Evolutionary conservation across 2,888 invertebrate species (phyloP).

Genomic region (Diadegma fenestrale): DNA sequence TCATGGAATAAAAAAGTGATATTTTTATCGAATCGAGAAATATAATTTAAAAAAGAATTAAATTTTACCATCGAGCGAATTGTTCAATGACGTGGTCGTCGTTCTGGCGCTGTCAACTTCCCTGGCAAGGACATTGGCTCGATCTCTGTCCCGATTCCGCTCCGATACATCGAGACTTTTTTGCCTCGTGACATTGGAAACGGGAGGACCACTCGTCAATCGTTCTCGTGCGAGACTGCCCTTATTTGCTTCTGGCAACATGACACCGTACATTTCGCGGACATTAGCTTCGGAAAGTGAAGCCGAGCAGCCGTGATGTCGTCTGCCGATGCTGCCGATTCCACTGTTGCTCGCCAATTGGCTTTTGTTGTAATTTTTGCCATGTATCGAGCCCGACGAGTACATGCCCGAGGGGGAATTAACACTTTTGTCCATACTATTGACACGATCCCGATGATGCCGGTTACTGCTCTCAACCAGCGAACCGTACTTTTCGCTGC

Average conservation of each 20-base stretch:
- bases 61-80: slow-evolving; percentile 67
- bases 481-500: slow-evolving; percentile 81
- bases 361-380: slow-evolving; percentile 78
- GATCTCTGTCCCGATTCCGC: slow-evolving; percentile 84
- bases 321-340: slow-evolving; percentile 78
- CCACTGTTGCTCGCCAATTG: slow-evolving; percentile 70
- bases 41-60: neutral
- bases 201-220: slow-evolving; percentile 68
- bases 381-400: slow-evolving; percentile 77
- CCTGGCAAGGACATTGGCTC: slow-evolving; percentile 57
- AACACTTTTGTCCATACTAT: slow-evolving; percentile 82
- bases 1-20: neutral
- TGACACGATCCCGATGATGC: slow-evolving; percentile 81
- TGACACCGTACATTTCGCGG: slow-evolving; percentile 78
- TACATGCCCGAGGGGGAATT: slow-evolving; percentile 78
- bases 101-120: slow-evolving; percentile 79
- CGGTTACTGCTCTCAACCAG: slow-evolving; percentile 79
- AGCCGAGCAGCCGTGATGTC: slow-evolving; percentile 80
- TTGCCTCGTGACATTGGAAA: slow-evolving; percentile 84
- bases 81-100: slow-evolving; percentile 77
- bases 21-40: neutral
- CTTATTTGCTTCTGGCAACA: slow-evolving; percentile 77
- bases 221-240: slow-evolving; percentile 82
- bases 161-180: slow-evolving; percentile 86
- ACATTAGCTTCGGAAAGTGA: slow-evolving; percentile 82